Conservation (phyloP, 2,113 vertebrate species). For the Oxyura jamaicensis region DNA sequence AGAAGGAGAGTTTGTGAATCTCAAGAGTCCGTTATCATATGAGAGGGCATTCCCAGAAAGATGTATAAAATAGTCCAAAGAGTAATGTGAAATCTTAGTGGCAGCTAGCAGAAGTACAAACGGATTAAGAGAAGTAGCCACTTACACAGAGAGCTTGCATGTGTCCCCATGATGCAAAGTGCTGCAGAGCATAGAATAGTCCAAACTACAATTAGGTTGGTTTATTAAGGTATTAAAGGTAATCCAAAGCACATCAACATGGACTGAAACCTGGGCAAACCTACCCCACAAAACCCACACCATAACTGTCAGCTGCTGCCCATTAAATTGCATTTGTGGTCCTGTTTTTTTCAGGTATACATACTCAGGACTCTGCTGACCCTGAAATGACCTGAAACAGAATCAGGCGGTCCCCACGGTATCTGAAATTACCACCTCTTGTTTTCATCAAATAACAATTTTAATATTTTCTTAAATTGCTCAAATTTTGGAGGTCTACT, state of each 20-base stretch:
- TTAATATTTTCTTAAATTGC: background rate
- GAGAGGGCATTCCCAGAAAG: background rate
- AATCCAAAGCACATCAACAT: background rate
- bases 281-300: background rate
- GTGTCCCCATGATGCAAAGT: background rate
- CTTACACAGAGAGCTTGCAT: accelerated
- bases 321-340: background rate
- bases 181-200: background rate
- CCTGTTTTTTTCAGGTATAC: background rate
- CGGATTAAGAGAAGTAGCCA: background rate
- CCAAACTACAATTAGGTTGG: background rate
- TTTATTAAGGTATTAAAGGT: background rate
- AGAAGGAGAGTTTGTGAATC: background rate
- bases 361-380: background rate
- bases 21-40: background rate
- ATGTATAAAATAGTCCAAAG: background rate
- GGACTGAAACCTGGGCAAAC: background rate
- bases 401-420: background rate
- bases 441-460: background rate
- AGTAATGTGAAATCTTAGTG: background rate
- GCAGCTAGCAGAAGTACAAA: background rate
- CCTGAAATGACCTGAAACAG: background rate
- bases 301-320: background rate
- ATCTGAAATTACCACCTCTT: background rate
- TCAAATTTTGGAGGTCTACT: background rate